Conservation (phyloP, 2,113 vertebrate species). For the Notechis scutatus region DNA sequence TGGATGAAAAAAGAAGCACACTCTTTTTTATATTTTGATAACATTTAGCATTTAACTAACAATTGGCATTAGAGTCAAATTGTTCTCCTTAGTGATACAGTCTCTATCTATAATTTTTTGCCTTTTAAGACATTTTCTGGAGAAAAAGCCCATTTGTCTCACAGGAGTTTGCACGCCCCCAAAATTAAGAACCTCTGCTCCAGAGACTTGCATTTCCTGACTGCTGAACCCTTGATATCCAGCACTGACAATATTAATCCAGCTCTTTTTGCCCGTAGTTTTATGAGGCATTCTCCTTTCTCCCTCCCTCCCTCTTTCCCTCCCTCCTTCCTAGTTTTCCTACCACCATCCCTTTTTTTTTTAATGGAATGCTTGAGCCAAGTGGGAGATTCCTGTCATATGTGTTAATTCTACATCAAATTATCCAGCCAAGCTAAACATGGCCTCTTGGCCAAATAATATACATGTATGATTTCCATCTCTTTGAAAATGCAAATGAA, state of each 20-base stretch:
- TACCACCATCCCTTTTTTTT: background rate
- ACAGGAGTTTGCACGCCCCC: background rate
- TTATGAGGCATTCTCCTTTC: background rate
- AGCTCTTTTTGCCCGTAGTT: background rate
- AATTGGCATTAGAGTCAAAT: background rate
- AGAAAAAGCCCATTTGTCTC: background rate
- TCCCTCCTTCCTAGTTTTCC: background rate
- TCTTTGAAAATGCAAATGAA: slow-evolving; percentile 9
- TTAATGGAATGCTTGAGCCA: background rate
- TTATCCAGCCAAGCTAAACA: slow-evolving; percentile 55
- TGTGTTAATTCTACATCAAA: slow-evolving; percentile 20
- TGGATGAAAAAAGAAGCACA: background rate
- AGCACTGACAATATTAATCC: background rate
- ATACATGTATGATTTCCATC: slow-evolving; percentile 21
- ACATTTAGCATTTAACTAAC: background rate
- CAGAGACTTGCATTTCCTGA: background rate
- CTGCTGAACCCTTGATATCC: background rate
- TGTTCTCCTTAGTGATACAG: background rate
- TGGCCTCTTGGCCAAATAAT: slow-evolving; percentile 23
- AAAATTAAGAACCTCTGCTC: background rate
- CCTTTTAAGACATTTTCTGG: background rate
- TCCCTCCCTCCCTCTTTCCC: background rate
- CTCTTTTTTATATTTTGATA: background rate
- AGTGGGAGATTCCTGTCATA: slow-evolving; percentile 25
- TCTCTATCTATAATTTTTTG: background rate